A percentile compares a stretch with the other conserved stretches of the same genome.
Evolutionary conservation across 2,797 vertebrate genomes (phyloP).

Genomic region (Enteromius afrohamiltoni): DNA sequence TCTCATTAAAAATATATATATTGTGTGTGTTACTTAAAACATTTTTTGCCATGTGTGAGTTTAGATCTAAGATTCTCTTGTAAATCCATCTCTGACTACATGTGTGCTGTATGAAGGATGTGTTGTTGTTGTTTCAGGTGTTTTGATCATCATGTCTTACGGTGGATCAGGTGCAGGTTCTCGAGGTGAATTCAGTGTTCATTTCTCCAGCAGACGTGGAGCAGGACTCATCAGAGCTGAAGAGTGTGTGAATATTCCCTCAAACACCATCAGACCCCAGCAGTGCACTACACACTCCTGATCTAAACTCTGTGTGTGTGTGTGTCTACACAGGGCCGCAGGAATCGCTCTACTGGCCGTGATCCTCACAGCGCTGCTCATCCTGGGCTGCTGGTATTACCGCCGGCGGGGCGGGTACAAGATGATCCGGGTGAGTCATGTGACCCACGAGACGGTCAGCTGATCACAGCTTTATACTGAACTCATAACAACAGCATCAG

Average conservation of each 20-base stretch:
- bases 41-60: too few relatives aligned
- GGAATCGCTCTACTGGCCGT: constrained; percentile 87
- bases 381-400: constrained; percentile 92
- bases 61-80: too few relatives aligned
- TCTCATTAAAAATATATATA: too few relatives aligned
- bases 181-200: constrained; percentile 80
- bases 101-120: neutral
- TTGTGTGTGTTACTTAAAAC: too few relatives aligned
- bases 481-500: neutral
- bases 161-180: constrained; percentile 67
- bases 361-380: constrained; percentile 83
- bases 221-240: constrained; percentile 75
- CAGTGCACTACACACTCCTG: neutral
- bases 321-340: constrained; percentile 71
- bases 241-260: constrained; percentile 69
- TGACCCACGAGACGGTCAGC: neutral
- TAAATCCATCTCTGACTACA: neutral
- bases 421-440: constrained; percentile 82
- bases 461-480: neutral
- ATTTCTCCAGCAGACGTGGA: constrained; percentile 74
- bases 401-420: constrained; percentile 88
- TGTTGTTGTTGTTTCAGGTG: neutral
- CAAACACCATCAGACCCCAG: neutral
- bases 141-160: constrained; percentile 11
- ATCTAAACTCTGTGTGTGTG: neutral